Conservation (phyloP, 2,888 invertebrate species). For the Microdon myrmicae region DNA sequence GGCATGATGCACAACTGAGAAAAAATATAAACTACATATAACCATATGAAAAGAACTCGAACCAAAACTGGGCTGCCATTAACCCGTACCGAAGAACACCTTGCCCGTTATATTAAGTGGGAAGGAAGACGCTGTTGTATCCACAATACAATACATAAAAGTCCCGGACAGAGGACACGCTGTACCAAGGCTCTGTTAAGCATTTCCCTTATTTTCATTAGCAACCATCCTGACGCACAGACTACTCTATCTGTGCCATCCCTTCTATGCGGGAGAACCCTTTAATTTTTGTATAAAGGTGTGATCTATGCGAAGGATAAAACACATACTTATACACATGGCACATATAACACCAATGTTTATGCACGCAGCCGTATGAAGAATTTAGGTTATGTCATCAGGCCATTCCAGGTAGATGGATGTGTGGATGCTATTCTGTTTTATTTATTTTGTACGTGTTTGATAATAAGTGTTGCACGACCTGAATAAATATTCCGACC, state of each 20-base stretch:
- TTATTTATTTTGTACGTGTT: slow-evolving; percentile 53
- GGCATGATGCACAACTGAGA: neutral
- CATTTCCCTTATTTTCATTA: slow-evolving; percentile 42
- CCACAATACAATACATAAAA: slow-evolving; percentile 9
- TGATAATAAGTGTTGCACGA: slow-evolving; percentile 53
- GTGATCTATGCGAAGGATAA: slow-evolving; percentile 38
- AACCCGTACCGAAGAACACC: slow-evolving; percentile 47
- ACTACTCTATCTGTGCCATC: slow-evolving; percentile 6
- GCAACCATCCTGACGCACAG: slow-evolving; percentile 11
- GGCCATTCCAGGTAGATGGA: slow-evolving; percentile 51
- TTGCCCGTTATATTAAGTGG: slow-evolving; percentile 41
- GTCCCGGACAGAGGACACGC: neutral
- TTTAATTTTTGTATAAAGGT: slow-evolving; percentile 35
- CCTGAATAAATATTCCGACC: slow-evolving; percentile 48
- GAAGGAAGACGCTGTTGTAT: slow-evolving; percentile 19
- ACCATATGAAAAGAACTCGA: slow-evolving; percentile 3
- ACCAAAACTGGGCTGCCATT: slow-evolving; percentile 31
- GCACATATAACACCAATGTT: slow-evolving; percentile 42
- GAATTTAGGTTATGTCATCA: slow-evolving; percentile 53
- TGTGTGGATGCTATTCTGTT: slow-evolving; percentile 37
- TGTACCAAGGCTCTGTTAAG: slow-evolving; percentile 33
- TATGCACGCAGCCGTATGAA: slow-evolving; percentile 52
- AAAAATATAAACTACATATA: neutral
- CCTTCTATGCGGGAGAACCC: slow-evolving; percentile 15
- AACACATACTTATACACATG: neutral